These are phyloP conservation scores for Ornithoptera alexandrae DNA, from an alignment of 2,888 invertebrate species.

Conservation along the genomic window DNA sequence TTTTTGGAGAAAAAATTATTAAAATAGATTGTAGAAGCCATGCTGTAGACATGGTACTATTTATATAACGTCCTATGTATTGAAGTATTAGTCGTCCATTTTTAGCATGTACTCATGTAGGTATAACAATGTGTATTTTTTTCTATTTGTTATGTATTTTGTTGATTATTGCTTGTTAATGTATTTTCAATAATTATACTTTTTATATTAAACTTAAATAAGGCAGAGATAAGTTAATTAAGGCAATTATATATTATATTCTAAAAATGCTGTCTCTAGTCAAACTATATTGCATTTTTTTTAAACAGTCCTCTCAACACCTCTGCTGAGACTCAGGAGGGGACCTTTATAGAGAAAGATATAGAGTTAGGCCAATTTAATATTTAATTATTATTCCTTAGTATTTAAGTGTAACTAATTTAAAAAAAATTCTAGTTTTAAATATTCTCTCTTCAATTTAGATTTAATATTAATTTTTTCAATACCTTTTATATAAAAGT, in stretches of 20 bases:
- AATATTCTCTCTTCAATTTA: background rate
- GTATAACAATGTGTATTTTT: background rate
- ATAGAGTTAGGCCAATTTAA: no score
- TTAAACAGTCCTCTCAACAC: no score
- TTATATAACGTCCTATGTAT: conserved; percentile 22
- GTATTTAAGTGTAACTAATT: background rate
- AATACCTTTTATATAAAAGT: background rate
- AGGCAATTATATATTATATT: no score
- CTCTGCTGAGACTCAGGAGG: no score
- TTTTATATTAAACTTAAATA: no score
- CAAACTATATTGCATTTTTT: conserved; percentile 2
- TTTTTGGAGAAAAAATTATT: background rate
- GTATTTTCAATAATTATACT: background rate
- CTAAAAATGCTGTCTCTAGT: background rate
- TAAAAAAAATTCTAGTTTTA: background rate
- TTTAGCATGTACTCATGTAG: conserved; percentile 13
- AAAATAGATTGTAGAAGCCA: conserved; percentile 3
- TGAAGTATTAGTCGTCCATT: conserved; percentile 27
- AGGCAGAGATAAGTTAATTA: no score
- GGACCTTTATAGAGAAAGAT: no score
- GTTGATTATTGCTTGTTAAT: background rate
- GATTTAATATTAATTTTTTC: background rate
- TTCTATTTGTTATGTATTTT: background rate
- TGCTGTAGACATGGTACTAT: conserved; percentile 13
- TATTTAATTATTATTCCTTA: conserved; percentile 3